Percentiles rank a stretch among this genome's conserved stretches.
phyloP scores from a whole-genome alignment of 2,797 vertebrate genomes.

The Etheostoma perlongum region DNA sequence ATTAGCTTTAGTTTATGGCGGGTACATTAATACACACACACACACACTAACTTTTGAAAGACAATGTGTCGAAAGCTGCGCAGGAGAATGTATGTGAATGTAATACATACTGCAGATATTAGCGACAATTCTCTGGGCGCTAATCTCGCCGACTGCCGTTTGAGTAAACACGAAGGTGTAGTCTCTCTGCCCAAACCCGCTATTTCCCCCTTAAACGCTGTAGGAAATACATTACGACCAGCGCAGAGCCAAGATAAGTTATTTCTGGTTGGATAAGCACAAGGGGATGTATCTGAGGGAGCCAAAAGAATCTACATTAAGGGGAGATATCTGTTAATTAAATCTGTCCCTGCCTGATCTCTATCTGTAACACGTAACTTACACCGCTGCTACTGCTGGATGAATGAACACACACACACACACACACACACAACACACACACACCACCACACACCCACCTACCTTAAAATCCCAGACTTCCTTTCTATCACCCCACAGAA shows the following conservation, averaged over 20 bases:
- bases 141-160: slow-evolving; percentile 71
- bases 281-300: slow-evolving; percentile 77
- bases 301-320: slow-evolving; percentile 85
- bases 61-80: slow-evolving; percentile 40
- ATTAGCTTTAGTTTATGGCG: slow-evolving; percentile 82
- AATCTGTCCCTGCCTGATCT: slow-evolving; percentile 85
- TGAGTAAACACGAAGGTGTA: slow-evolving; percentile 72
- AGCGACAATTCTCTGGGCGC: slow-evolving; percentile 44
- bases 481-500: slow-evolving; percentile 46
- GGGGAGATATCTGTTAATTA: slow-evolving; percentile 88
- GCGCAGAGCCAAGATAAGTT: slow-evolving; percentile 80
- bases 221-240: slow-evolving; percentile 77
- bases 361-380: slow-evolving; percentile 83
- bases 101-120: slow-evolving; percentile 61
- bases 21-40: slow-evolving; percentile 61
- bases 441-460: slow-evolving; percentile 31
- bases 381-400: slow-evolving; percentile 67
- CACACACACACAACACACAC: slow-evolving; percentile 22
- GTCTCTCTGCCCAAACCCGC: slow-evolving; percentile 59
- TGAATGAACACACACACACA: slow-evolving; percentile 29
- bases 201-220: slow-evolving; percentile 70
- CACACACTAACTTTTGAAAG: slow-evolving; percentile 22
- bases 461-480: slow-evolving; percentile 57
- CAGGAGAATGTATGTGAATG: slow-evolving; percentile 42
- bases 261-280: slow-evolving; percentile 83